Evolutionary conservation across 2,888 invertebrate species (phyloP).

Genomic region (Diploptera punctata): DNA sequence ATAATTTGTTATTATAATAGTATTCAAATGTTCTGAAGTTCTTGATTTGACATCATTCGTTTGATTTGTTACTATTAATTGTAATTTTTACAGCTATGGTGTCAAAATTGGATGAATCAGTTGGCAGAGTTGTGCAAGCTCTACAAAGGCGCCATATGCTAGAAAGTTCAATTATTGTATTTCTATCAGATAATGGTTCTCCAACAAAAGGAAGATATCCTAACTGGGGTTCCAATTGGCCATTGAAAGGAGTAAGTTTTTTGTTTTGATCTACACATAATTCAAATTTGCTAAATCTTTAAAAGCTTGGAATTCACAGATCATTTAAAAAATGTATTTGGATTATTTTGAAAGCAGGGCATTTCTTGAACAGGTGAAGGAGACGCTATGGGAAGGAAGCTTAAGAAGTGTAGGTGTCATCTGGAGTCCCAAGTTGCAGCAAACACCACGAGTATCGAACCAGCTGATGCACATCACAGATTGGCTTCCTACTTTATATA

Average conservation of each 20-base stretch:
- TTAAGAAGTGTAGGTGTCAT: conserved; percentile 58
- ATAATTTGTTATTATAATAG: too few species aligned
- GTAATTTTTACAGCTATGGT: conserved; percentile 63
- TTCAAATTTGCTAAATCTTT: too few species aligned
- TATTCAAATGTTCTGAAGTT: too few species aligned
- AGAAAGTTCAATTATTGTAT: conserved; percentile 66
- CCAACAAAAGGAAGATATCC: conserved; percentile 61
- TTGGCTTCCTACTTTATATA: conserved; percentile 60
- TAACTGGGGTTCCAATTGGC: conserved; percentile 68
- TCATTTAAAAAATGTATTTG: too few species aligned
- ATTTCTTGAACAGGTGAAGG: conserved; percentile 45
- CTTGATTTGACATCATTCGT: too few species aligned
- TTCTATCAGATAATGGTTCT: conserved; percentile 69
- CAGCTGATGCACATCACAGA: conserved; percentile 60
- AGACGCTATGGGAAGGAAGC: conserved; percentile 62
- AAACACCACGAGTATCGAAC: conserved; percentile 53
- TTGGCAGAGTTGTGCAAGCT: conserved; percentile 63
- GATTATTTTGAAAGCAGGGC: too few species aligned
- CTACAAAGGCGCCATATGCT: conserved; percentile 61
- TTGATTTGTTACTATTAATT: too few species aligned
- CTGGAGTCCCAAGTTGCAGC: conserved; percentile 57
- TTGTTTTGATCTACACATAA: too few species aligned
- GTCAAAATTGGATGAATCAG: conserved; percentile 66
- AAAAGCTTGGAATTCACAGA: too few species aligned
- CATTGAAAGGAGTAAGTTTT: conserved; percentile 62